phyloP scores from a whole-genome alignment of 2,797 vertebrate species.

The Mallotus villosus region DNA sequence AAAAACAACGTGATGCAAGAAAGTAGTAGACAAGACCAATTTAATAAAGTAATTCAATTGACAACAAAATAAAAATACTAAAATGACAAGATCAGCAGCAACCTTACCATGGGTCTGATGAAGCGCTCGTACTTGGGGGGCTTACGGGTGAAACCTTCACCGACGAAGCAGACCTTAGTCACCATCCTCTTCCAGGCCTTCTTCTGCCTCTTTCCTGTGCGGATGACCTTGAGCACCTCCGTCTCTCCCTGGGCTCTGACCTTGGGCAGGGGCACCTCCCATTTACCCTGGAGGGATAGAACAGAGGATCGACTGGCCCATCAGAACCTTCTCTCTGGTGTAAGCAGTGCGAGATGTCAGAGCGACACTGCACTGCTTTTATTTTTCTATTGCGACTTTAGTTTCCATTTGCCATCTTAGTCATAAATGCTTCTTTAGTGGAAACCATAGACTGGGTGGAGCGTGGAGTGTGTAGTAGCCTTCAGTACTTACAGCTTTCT shows the following conservation, averaged over 20 bases:
- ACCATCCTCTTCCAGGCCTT: constrained; percentile 99
- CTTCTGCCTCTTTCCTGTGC: constrained; percentile 95
- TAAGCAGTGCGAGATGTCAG: neutral
- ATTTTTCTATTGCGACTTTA: no score
- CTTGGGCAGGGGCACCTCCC: constrained; percentile 98
- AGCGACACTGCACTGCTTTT: neutral
- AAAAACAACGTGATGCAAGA: neutral
- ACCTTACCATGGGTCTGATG: constrained; percentile 95
- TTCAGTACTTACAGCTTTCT: constrained; percentile 89
- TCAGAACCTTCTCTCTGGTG: neutral
- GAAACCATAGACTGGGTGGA: no score
- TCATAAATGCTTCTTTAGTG: no score
- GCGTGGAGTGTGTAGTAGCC: no score
- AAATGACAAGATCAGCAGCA: neutral
- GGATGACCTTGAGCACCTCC: constrained; percentile 95
- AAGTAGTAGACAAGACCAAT: no score
- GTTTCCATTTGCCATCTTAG: no score
- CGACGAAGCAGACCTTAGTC: constrained; percentile 98
- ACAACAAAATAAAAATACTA: no score
- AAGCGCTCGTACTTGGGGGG: constrained; percentile 97
- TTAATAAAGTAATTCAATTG: no score
- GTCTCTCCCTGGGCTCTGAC: constrained; percentile 97
- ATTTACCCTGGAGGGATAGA: constrained; percentile 83
- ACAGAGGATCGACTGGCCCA: neutral
- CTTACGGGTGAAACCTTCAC: constrained; percentile 96